Percentiles rank a stretch among this genome's conserved stretches.
These are phyloP conservation scores for Drosophila sucinea DNA, from an alignment of 1,140 invertebrate genomes.

Conservation along the genomic window DNA sequence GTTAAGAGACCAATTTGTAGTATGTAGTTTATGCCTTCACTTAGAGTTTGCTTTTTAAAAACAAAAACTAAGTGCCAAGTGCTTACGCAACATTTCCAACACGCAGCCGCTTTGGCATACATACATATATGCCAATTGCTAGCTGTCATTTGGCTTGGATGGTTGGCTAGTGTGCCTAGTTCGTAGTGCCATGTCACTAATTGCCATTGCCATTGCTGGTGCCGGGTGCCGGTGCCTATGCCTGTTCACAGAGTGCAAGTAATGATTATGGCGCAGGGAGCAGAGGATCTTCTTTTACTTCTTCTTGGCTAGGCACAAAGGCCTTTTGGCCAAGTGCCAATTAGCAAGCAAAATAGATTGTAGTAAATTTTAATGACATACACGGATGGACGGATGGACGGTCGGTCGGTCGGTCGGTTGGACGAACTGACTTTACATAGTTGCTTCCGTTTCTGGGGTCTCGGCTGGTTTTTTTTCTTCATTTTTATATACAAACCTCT, in stretches of 20 bases:
- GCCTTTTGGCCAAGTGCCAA: conserved; percentile 72
- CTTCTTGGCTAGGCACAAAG: conserved; percentile 40
- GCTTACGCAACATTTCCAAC: conserved; percentile 12
- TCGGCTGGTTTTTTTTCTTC: conserved; percentile 17
- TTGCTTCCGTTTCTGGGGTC: conserved; percentile 37
- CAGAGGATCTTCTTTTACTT: conserved; percentile 20
- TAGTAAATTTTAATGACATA: conserved; percentile 79
- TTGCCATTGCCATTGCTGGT: conserved; percentile 40
- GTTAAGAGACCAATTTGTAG: background rate
- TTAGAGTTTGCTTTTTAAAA: background rate
- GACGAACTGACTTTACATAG: conserved; percentile 30
- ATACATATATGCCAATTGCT: conserved; percentile 2
- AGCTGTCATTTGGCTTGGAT: no score
- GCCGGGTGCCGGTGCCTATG: conserved; percentile 45
- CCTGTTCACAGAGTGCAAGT: conserved; percentile 52
- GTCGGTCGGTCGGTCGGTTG: conserved; percentile 1
- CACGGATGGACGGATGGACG: conserved; percentile 31
- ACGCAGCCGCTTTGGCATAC: background rate
- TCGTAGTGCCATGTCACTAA: conserved; percentile 57
- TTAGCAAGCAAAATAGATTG: conserved; percentile 81
- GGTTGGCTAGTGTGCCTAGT: background rate
- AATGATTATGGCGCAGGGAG: conserved; percentile 65
- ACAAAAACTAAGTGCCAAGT: conserved; percentile 7
- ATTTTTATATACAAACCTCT: conserved; percentile 33
- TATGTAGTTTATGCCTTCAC: background rate